Evolutionary conservation across 64 coral and sea anemone species (phyloP), one percentile per base, ranked within the genome.

Genomic region (Montipora foliosa): DNA sequence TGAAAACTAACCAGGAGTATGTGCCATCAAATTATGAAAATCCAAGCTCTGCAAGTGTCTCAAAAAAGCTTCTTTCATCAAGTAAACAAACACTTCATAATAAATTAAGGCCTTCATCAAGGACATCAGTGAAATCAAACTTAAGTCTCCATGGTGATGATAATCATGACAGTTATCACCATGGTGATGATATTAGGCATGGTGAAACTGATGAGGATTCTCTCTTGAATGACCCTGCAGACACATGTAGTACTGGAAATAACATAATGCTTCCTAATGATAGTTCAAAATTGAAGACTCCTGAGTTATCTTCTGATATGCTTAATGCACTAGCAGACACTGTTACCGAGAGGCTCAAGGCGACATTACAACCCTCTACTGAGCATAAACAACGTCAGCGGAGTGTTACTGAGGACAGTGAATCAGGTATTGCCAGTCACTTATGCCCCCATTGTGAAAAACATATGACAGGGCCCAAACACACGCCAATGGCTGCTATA

Each of bases 351-450:
- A 94, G 85, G 44, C 87, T 94, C 45, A 80, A 76, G 55, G 76
- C 88, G 19, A 60, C 80, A 46, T 76, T 92, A 29, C 67, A 79
- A 52, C 77, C 90, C 1, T 44, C 50, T 57, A 71, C 82, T 19
- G 89, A 49, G 46, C 81, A 90, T 47, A 90, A 67, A 78, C 50
- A 61, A 61, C 17, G 51, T 20, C 83, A 79, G 60, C 21, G 57
- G 62, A 79, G 16, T 77, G 90, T 64, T n/a, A 79, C 79, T 66
- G 22, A 91, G 49, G 44, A 68, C 53, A 69, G 29, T 53, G 84
- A 95, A 58, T 50, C 89, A 76, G 92, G 78, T n/a, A 96, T 99
- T 95, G 91, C 97, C 10, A 99, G 79, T 55, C 97, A 99, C 75
- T 52, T 89, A 8, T 99, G 97, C 78, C 61, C 72, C 62, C 74